Evolutionary conservation across 2,113 vertebrate species (phyloP).

Genomic region (Salvelinus alpinus): DNA sequence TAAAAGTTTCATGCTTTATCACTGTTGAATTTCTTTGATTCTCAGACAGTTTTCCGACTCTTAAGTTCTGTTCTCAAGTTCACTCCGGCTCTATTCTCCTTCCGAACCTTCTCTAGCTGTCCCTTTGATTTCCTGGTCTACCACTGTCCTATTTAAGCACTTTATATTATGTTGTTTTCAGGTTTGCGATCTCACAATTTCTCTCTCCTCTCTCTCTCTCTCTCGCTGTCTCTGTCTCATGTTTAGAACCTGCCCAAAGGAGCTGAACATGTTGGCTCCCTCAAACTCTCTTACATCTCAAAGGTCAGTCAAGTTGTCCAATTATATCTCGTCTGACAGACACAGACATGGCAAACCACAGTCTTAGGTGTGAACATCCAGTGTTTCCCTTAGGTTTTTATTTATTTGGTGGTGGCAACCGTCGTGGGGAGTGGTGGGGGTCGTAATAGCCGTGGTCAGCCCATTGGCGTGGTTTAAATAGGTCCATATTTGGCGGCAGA

Average conservation of each 20-base stretch:
- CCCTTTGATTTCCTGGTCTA: background rate
- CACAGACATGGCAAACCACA: background rate
- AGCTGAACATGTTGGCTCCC: conserved; percentile 84
- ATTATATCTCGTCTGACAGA: background rate
- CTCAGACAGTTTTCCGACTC: background rate
- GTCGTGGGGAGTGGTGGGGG: background rate
- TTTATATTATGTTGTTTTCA: background rate
- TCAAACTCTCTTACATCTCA: conserved; percentile 95
- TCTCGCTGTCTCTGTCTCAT: conserved; percentile 41
- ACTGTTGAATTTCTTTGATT: conserved; percentile 3
- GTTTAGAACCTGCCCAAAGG: conserved; percentile 91
- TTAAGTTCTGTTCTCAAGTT: background rate
- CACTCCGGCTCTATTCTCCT: background rate
- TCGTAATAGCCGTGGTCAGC: too few relatives aligned
- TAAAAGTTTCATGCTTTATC: conserved; percentile 37
- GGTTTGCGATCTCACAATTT: background rate
- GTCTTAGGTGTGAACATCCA: too few relatives aligned
- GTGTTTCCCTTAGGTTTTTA: background rate
- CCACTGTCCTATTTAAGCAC: background rate
- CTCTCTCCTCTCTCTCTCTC: background rate
- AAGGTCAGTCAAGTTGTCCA: conserved; percentile 77
- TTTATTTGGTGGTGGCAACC: background rate
- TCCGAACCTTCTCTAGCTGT: background rate
- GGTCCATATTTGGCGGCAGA: too few relatives aligned
- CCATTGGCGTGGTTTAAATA: too few relatives aligned